Evolutionary conservation across 2,888 invertebrate species (phyloP), one percentile per base, ranked within the genome.

Genomic region (Lypha dubia): DNA sequence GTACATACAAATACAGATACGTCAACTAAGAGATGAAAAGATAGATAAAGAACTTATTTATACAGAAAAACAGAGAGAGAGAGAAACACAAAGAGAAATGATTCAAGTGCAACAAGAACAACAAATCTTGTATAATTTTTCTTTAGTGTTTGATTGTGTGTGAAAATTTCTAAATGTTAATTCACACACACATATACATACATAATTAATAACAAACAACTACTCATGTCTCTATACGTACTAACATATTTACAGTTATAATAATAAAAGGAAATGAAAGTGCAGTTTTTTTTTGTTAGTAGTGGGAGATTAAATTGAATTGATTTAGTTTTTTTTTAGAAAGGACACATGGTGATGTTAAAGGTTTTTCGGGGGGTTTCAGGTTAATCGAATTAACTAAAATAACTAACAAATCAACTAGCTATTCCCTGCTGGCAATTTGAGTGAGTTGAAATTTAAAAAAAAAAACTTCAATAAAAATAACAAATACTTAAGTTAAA

Each of bases 381-480:
- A 35, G 53, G 17, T 68, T 71, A 58, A 51, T 62, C 60, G 24
- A 44, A 62, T 70, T 70, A 63, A 70, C 73, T 65, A 73, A 65
- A 70, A 35, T 56, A 63, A 70, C 63, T 71, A 71, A 44, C 51
- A 28, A 70, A 70, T 53, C 20, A 73, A 74, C 56, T 77, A 77
- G 68, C 51, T 82, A 85, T 86, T 87, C 86, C 87, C 87, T 87
- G 86, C 87, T 87, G 87, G 86, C 83, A 85, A 82, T 84, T 79
- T 62, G 46, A 75, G 83, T 85, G 79, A 62, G 63, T 58, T 67
- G 51, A 32, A 28, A 46, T 62, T 35, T 11, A 53, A 56, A 44
- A 63, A 28, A 62, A 70, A 63, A 63, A 38, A n/a, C n/a, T 49
- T 11, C 0, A 70, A 56, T 24, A 56, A 63, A 15, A 38, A n/a